Evolutionary conservation across 2,888 invertebrate genomes (phyloP).

Genomic region (Eristalinus aeneus): DNA sequence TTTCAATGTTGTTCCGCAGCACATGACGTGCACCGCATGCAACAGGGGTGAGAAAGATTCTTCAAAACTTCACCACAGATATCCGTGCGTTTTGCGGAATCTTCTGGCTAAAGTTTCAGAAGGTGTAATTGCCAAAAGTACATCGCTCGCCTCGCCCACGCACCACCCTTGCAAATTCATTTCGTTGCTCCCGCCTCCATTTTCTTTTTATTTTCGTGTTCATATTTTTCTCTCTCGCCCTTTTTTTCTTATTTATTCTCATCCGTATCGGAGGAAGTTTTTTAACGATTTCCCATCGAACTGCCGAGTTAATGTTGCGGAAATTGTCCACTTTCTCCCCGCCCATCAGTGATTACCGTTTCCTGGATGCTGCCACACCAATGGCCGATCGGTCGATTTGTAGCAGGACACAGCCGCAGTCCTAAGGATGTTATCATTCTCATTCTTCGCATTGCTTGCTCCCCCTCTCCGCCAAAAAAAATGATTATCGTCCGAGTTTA

Average conservation of each 20-base stretch:
- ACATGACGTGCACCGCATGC: neutral
- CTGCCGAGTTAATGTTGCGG: conserved; percentile 50
- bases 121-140: neutral
- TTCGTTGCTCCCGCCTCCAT: neutral
- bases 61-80: neutral
- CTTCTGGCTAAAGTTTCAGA: neutral
- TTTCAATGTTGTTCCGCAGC: neutral
- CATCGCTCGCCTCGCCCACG: neutral
- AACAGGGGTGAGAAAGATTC: neutral
- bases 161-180: neutral
- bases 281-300: conserved; percentile 27
- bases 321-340: conserved; percentile 42
- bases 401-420: neutral
- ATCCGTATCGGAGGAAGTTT: conserved; percentile 24
- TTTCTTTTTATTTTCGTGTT: neutral
- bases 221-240: neutral
- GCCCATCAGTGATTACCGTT: neutral
- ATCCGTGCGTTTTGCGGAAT: neutral
- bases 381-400: neutral
- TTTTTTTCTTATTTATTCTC: neutral
- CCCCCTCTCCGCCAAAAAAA: neutral
- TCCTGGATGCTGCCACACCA: neutral
- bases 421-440: neutral
- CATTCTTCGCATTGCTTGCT: neutral
- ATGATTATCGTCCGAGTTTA: neutral